phyloP scores from a whole-genome alignment of 2,888 invertebrate species.

The Phengaris arion region DNA sequence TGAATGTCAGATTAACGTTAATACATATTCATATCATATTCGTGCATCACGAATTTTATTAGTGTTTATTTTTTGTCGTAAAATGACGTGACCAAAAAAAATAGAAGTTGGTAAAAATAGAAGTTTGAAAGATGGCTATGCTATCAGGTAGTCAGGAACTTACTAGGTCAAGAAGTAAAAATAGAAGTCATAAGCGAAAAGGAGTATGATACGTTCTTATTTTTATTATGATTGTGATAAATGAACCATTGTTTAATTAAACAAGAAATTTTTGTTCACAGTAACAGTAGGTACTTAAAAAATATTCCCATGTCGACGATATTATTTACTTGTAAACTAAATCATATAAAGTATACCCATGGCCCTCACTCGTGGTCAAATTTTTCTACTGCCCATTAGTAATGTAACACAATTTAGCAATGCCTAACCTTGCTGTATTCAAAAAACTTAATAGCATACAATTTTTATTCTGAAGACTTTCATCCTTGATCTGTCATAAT shows the following conservation, averaged over 20 bases:
- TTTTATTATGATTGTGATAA: neutral
- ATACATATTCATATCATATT: neutral
- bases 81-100: neutral
- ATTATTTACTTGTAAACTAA: neutral
- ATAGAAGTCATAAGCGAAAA: neutral
- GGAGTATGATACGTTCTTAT: neutral
- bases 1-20: conserved; percentile 8
- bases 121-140: neutral
- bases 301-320: neutral
- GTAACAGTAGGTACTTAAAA: neutral
- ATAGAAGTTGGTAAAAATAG: neutral
- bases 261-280: neutral
- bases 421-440: neutral
- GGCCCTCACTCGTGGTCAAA: neutral
- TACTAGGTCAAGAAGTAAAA: neutral
- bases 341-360: neutral
- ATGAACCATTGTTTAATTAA: neutral
- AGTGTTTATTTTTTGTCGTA: conserved; percentile 4
- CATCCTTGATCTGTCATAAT: neutral
- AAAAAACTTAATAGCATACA: neutral
- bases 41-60: conserved; percentile 4
- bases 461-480: neutral
- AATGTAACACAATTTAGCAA: neutral
- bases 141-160: neutral
- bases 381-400: neutral